These are phyloP conservation scores for Danio rerio DNA, from an alignment of 2,113 vertebrate species.

Conservation along the genomic window DNA sequence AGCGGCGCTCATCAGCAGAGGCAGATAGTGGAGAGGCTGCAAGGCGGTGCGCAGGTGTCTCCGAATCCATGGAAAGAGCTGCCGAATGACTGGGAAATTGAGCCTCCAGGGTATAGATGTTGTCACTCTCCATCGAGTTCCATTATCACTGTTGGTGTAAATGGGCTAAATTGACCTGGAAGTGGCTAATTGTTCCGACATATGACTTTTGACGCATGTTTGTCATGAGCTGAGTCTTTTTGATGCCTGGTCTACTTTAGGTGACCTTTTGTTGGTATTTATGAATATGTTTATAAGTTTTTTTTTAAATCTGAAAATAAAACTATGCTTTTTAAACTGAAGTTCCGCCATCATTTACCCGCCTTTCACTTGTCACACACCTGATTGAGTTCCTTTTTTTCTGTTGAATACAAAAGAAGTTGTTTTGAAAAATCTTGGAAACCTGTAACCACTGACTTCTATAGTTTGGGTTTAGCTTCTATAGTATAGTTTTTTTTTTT, in stretches of 20 bases:
- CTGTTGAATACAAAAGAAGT: no score
- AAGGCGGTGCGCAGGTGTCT: slow-evolving; percentile 24
- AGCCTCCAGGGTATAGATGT: slow-evolving; percentile 5
- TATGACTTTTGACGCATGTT: not conserved
- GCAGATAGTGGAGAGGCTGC: slow-evolving; percentile 6
- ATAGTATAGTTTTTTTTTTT: no score
- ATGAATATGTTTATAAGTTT: not conserved
- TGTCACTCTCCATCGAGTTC: slow-evolving; percentile 14
- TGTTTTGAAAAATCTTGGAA: no score
- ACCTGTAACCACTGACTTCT: no score
- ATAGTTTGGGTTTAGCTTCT: no score
- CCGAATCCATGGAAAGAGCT: slow-evolving; percentile 33
- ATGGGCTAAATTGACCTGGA: not conserved
- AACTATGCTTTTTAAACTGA: no score
- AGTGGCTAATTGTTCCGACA: slow-evolving; percentile 29
- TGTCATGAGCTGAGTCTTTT: not conserved
- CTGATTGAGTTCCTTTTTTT: no score
- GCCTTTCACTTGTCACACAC: no score
- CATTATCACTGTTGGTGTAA: slow-evolving; percentile 20
- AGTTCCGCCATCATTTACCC: no score
- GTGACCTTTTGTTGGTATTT: not conserved
- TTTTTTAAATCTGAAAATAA: not conserved
- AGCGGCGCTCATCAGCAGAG: slow-evolving; percentile 41
- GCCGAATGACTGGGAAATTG: slow-evolving; percentile 31
- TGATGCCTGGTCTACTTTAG: not conserved